Evolutionary conservation across 1,140 invertebrate genomes (phyloP), one percentile per base, ranked within the genome.

Genomic region (Lepidurus packardi): DNA sequence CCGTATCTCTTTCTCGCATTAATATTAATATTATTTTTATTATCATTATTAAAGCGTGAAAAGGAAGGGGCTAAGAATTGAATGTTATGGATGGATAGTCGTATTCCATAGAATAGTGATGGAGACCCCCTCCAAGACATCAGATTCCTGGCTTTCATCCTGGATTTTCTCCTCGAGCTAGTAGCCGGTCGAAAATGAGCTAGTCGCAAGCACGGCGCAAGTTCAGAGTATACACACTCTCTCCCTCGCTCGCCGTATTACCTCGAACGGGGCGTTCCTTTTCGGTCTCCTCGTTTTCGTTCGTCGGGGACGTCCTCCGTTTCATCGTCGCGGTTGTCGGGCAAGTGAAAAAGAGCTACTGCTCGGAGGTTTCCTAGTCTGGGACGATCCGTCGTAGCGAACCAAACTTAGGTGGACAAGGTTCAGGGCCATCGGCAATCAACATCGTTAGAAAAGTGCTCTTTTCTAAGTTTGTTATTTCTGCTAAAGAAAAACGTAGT

Each of bases 331-430:
- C 21, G 53, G 53, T 65, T 65, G 53, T 65, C 16, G 53, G 53
- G 13, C 53, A 65, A 65, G 53, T 65, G 53, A 21, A 65, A 16
- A 65, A 65, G 53, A 65, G 53, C 53, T 65, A 65, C 53, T 65
- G 53, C 53, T 65, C 53, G 0, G 16, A 65, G 53, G 21, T 65
- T 65, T 65, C 53, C 53, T 65, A 65, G 53, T 65, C 53, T 65
- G 53, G 53, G 53, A 65, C 53, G 53, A 13, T 65, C 53, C 53
- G 53, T 65, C 13, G 13, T n/a, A 16, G 53, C 16, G 53, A 65
- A 65, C 9, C 53, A 9, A 65, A 65, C 16, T 65, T 65, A 11
- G 53, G 53, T 13, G 16, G 53, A 65, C 53, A 21, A 65, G 53
- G 34, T 34, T 34, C 34, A 34, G 34, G 34, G 34, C 34, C 34